Conservation (phyloP, 2,888 invertebrate species). For the Chaitophorus viminalis region DNA sequence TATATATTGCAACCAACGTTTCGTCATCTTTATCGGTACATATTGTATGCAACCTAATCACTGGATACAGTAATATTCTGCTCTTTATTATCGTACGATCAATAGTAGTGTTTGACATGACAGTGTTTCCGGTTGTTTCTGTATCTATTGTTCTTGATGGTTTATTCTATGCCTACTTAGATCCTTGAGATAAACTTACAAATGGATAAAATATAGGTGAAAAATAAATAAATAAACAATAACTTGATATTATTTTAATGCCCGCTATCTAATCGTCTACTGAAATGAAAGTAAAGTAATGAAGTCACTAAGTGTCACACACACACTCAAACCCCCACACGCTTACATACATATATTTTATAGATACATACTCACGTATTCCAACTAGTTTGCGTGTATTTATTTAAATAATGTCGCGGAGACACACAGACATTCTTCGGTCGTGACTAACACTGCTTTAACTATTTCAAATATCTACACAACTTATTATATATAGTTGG, state of each 20-base stretch:
- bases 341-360: neutral
- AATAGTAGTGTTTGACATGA: neutral
- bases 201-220: neutral
- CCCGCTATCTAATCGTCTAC: slow-evolving; percentile 3
- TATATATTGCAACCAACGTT: too few relatives aligned
- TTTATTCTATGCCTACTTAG: neutral
- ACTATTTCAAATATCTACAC: slow-evolving; percentile 34
- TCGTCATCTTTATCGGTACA: too few relatives aligned
- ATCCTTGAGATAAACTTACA: neutral
- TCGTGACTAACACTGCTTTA: slow-evolving; percentile 52
- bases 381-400: slow-evolving; percentile 12
- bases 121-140: neutral
- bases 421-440: slow-evolving; percentile 37
- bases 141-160: neutral
- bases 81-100: neutral
- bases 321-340: too few relatives aligned
- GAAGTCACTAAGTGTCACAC: slow-evolving; percentile 40
- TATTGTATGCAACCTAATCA: too few relatives aligned
- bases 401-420: slow-evolving; percentile 38
- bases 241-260: neutral
- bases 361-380: neutral
- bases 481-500: neutral
- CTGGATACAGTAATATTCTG: neutral
- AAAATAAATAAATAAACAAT: neutral
- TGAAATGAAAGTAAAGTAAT: slow-evolving; percentile 32